Conservation (phyloP, 2,888 invertebrate species). For the Itoplectis maculator region DNA sequence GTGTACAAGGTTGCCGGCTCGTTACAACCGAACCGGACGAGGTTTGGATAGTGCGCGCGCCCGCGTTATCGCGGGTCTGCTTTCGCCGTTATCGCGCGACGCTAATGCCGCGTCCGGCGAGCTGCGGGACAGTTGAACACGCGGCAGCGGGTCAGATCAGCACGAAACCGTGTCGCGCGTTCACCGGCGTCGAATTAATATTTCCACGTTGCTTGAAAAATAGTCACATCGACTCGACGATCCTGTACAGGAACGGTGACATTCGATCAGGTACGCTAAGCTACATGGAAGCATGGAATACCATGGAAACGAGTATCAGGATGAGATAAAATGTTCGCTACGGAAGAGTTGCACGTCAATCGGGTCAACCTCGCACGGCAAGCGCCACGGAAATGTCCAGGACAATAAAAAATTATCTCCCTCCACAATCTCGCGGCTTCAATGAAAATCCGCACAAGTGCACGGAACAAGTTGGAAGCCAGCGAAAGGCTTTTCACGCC, state of each 20-base stretch:
- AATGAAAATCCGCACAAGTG: conserved; percentile 3
- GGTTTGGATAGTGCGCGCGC: conserved; percentile 52
- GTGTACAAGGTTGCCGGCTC: conserved; percentile 51
- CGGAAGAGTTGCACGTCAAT: no score
- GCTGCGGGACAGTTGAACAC: background rate
- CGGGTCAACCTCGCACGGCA: no score
- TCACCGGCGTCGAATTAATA: background rate
- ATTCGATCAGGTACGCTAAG: background rate
- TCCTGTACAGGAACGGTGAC: no score
- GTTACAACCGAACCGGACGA: conserved; percentile 17
- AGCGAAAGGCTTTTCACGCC: background rate
- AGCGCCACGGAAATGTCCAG: background rate
- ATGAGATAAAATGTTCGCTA: no score
- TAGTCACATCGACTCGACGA: background rate
- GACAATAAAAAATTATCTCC: background rate
- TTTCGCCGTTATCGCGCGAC: conserved; percentile 44
- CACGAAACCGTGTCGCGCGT: background rate
- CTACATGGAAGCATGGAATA: background rate
- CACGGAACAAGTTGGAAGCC: conserved; percentile 9
- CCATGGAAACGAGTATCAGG: background rate
- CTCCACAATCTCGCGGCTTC: background rate
- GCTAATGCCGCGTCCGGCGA: conserved; percentile 2
- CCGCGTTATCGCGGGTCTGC: conserved; percentile 60
- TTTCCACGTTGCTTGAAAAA: background rate
- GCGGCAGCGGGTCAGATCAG: conserved; percentile 11